phyloP scores from a whole-genome alignment of 2,113 vertebrate genomes.

The Montifringilla adamsi region DNA sequence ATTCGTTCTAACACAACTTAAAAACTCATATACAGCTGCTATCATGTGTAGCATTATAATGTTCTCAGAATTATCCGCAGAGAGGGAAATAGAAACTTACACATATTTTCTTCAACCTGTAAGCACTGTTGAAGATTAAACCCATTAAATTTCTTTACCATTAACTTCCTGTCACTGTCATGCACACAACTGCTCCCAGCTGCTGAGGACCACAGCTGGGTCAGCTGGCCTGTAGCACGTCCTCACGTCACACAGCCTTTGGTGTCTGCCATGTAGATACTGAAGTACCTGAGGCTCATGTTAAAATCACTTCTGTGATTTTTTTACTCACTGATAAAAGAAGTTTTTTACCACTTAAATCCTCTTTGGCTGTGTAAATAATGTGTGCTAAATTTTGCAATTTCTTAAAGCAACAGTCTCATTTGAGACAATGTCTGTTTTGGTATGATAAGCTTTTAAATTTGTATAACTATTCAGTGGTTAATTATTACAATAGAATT shows the following conservation, averaged over 20 bases:
- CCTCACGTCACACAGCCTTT: neutral
- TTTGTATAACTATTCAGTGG: neutral
- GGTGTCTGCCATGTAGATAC: neutral
- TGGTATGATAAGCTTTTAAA: neutral
- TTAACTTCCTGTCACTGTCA: neutral
- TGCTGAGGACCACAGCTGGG: neutral
- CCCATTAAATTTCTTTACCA: neutral
- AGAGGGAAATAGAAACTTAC: neutral
- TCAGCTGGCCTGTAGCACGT: neutral
- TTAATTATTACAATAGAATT: neutral
- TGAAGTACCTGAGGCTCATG: neutral
- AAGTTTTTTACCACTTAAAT: neutral
- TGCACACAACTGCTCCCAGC: neutral
- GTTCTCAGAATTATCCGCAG: neutral
- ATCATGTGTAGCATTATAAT: neutral
- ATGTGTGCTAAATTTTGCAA: neutral
- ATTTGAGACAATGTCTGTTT: neutral
- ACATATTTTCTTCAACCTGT: neutral
- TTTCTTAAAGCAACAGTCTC: neutral
- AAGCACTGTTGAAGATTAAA: neutral
- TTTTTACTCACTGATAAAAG: neutral
- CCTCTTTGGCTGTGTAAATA: neutral
- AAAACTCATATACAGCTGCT: neutral
- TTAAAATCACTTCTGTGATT: neutral
- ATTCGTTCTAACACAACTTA: neutral